These are phyloP conservation scores for Halocaridina rubra DNA, from an alignment of 2,888 invertebrate genomes.

Conservation along the genomic window DNA sequence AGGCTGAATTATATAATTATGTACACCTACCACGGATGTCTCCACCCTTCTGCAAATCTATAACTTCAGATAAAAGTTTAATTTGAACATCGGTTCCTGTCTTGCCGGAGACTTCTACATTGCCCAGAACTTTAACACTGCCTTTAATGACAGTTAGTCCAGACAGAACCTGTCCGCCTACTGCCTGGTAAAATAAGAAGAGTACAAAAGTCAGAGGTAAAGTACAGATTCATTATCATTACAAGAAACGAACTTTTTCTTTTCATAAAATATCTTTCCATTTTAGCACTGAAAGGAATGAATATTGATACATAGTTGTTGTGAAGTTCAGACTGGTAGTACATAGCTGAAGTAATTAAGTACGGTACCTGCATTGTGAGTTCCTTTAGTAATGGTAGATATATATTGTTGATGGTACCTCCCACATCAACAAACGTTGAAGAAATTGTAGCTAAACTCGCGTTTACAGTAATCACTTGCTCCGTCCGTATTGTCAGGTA, in stretches of 20 bases:
- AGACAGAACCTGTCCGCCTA: conserved; percentile 2
- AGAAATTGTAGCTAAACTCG: neutral
- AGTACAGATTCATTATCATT: no score
- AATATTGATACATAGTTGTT: no score
- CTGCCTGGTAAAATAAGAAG: neutral
- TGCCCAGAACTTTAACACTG: neutral
- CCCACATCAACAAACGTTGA: neutral
- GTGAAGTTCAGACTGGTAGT: no score
- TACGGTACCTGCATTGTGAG: neutral
- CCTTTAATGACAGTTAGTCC: neutral
- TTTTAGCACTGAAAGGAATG: no score
- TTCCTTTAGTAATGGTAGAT: neutral
- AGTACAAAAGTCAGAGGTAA: no score
- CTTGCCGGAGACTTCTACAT: neutral
- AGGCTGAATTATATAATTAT: no score
- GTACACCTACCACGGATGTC: neutral
- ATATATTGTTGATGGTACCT: neutral
- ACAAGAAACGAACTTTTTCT: no score
- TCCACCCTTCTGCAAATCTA: neutral
- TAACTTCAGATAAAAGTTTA: neutral
- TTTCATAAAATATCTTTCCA: no score
- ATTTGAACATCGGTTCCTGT: neutral
- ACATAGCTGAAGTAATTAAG: no score
- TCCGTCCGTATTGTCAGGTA: conserved; percentile 19
- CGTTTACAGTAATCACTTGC: neutral